phyloP scores from a whole-genome alignment of 2,113 vertebrate species.

The Marmota monax region DNA sequence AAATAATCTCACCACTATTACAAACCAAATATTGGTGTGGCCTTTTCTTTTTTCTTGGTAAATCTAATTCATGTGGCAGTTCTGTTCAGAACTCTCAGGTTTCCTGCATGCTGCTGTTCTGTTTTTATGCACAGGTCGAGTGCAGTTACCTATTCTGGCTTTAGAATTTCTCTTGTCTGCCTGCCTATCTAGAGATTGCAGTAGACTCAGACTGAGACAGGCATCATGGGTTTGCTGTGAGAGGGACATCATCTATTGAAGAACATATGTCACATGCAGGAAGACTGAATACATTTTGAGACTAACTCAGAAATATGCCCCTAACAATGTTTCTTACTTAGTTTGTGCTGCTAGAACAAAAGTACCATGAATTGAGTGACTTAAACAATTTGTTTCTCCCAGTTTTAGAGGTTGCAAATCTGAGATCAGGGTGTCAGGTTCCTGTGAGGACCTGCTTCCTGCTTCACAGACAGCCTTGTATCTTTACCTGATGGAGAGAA shows the following conservation, averaged over 20 bases:
- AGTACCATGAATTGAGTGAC: not conserved
- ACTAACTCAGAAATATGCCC: not conserved
- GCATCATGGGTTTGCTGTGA: not conserved
- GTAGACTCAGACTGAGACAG: not conserved
- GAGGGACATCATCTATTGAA: not conserved
- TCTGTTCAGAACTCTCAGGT: too few species aligned
- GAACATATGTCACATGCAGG: not conserved
- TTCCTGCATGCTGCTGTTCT: not conserved
- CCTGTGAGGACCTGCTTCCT: not conserved
- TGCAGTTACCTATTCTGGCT: not conserved
- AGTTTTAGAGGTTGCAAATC: not conserved
- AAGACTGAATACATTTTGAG: not conserved
- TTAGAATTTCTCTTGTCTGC: not conserved
- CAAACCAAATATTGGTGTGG: not conserved
- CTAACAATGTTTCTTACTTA: not conserved
- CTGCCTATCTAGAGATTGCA: not conserved
- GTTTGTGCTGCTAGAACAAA: not conserved
- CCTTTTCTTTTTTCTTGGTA: not conserved
- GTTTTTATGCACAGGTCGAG: rapidly evolving
- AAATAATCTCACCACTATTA: not conserved
- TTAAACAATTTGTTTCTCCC: not conserved
- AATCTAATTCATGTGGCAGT: not conserved
- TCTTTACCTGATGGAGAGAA: not conserved
- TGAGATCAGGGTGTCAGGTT: not conserved
- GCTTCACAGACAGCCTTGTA: not conserved